phyloP scores from a whole-genome alignment of 2,888 invertebrate species.

The Meteorus cinctellus region DNA sequence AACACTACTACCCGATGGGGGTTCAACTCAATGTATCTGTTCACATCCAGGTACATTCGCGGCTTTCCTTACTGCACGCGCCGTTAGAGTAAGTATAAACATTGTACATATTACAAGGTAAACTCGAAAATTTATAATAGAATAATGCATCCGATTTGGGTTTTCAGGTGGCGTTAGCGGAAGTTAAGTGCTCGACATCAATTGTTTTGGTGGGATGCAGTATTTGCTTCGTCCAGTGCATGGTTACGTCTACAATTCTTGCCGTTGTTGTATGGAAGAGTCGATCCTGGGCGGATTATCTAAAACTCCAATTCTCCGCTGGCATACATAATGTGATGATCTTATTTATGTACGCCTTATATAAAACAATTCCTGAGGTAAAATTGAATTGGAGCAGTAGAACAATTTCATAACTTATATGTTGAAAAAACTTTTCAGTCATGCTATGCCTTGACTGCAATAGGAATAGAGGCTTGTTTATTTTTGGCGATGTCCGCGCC shows the following conservation, averaged over 20 bases:
- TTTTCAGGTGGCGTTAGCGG: slow-evolving; percentile 62
- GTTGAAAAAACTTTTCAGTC: slow-evolving; percentile 71
- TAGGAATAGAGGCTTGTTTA: slow-evolving; percentile 79
- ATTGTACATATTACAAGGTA: slow-evolving; percentile 16
- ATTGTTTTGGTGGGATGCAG: slow-evolving; percentile 76
- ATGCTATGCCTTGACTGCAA: slow-evolving; percentile 77
- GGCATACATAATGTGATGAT: slow-evolving; percentile 83
- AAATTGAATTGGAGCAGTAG: slow-evolving; percentile 24
- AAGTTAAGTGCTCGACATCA: slow-evolving; percentile 66
- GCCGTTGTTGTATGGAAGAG: slow-evolving; percentile 75
- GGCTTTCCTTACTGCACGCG: slow-evolving; percentile 77
- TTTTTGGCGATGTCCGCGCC: slow-evolving; percentile 82
- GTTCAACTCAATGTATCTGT: slow-evolving; percentile 76
- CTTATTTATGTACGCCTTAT: slow-evolving; percentile 73
- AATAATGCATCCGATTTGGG: not conserved
- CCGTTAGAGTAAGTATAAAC: slow-evolving; percentile 59
- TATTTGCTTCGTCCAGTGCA: slow-evolving; percentile 75
- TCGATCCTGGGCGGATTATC: slow-evolving; percentile 77
- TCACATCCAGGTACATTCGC: slow-evolving; percentile 79
- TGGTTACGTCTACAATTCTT: slow-evolving; percentile 74
- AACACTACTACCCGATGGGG: slow-evolving; percentile 68
- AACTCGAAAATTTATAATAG: not conserved
- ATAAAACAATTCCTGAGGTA: slow-evolving; percentile 70
- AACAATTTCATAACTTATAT: slow-evolving; percentile 7
- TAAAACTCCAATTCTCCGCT: slow-evolving; percentile 82